Conservation (phyloP, 2,113 vertebrate species). For the Sardina pilchardus region DNA sequence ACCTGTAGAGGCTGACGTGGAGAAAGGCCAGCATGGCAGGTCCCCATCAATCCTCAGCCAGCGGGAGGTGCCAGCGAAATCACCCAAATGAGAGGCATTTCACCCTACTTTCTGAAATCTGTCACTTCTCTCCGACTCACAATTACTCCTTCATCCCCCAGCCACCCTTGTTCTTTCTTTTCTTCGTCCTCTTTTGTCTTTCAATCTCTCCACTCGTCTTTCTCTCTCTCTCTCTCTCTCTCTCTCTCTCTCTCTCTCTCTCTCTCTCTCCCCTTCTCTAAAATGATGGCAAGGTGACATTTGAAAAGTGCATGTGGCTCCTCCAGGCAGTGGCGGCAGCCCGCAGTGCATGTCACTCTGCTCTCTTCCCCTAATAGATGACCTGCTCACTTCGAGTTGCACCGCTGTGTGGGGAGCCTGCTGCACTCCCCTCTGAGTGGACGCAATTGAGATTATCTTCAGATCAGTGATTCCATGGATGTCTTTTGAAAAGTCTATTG, state of each 20-base stretch:
- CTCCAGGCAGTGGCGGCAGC: constrained; percentile 36
- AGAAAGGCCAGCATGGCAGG: neutral
- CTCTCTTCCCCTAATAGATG: constrained; percentile 44
- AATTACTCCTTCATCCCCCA: constrained; percentile 29
- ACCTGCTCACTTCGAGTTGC: constrained; percentile 42
- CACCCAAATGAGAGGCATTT: neutral
- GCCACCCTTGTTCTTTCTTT: neutral
- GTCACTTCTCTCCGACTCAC: constrained; percentile 48
- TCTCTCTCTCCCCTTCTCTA: neutral
- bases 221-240: too few species aligned
- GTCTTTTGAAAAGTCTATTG: neutral
- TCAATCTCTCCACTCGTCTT: neutral
- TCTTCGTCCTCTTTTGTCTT: neutral
- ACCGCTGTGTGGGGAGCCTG: neutral
- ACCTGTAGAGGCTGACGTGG: neutral
- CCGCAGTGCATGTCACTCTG: constrained; percentile 54
- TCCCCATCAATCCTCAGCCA: neutral
- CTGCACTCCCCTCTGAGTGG: neutral
- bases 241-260: constrained; percentile 24
- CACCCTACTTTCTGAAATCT: constrained; percentile 30
- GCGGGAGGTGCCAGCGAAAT: neutral
- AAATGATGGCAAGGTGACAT: constrained; percentile 68
- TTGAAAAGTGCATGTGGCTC: constrained; percentile 68
- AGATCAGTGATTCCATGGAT: neutral
- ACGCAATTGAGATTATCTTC: neutral